Evolutionary conservation across 2,797 vertebrate genomes (phyloP), one percentile per base, ranked within the genome.

Genomic region (Danionella dracula): DNA sequence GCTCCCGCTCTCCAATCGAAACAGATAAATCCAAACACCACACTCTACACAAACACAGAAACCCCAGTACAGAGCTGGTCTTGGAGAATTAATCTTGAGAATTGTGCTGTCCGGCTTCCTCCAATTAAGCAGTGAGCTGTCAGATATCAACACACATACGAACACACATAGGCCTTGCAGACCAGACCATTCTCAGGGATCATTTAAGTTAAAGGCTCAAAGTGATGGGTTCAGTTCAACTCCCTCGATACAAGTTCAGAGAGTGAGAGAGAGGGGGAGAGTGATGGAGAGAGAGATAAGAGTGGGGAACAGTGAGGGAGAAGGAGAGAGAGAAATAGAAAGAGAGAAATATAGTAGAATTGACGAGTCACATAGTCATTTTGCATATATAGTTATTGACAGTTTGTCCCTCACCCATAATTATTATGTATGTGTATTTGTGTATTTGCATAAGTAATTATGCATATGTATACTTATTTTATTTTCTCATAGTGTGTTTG

Each of bases 111-210:
- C 72, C 42, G 9, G 41, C 16, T 62, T 48, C 17, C 23, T 69
- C 67, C 41, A 62, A 69, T 69, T 69, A 66, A 66, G 40, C 42
- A 55, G 41, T 55, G 21, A 55, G 50, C 46, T 68, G 56, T 53
- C 56, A 68, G 15, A 23, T 37, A 32, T 44, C 34, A 20, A 65
- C 51, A 27, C 23, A 31, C 7, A 19, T 17, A n/a, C n/a, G n/a
- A n/a, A n/a, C n/a, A n/a, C n/a, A n/a, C n/a, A n/a, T n/a, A n/a
- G n/a, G n/a, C n/a, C n/a, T n/a, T n/a, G n/a, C n/a, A 34, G 12
- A 41, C 16, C 37, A n/a, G 8, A 37, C 35, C 27, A 45, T 45
- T 72, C 65, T 17, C 23, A 56, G 49, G 59, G 58, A 59, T 66
- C 32, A 55, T 72, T 61, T 69, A 48, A 37, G 49, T 58, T 51